Evolutionary conservation across 2,888 invertebrate species (phyloP), one percentile per base, ranked within the genome.

Genomic region (Drosophila kanekoi): DNA sequence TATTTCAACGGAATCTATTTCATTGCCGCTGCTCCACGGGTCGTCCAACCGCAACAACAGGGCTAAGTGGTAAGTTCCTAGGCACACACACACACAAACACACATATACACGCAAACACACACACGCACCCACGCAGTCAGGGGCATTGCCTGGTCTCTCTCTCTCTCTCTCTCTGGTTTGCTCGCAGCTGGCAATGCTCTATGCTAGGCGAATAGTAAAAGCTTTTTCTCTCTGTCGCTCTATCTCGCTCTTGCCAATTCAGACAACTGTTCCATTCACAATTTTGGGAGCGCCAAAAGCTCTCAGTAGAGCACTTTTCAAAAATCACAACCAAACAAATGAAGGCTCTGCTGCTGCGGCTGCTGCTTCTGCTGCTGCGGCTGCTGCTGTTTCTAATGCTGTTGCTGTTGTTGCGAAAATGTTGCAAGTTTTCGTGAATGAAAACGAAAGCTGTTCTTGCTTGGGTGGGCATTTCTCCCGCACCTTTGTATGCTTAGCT

Each of bases 21-120:
- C 59, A 66, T 67, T 78, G 65, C 47, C 62, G 67, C 62, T 37
- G 63, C 78, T 67, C 65, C 52, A 56, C 65, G 68, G 76, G 77
- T 53, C 48, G 57, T 64, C 60, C 40, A 67, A 69, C 71, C 81
- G 66, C 72, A 70, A 81, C 73, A 86, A 80, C 76, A 92, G 91
- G 91, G 91, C 91, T 74, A 92, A 92, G 74, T 92, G 92, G 93
- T 92, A 85, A 91, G 92, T 91, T 81, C 72, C 70, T 72, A 70
- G 59, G 32, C 58, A 37, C 37, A 60, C 23, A 48, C 52, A 52
- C 14, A 18, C 16, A 32, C 47, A 54, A 20, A 37, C 23, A 18
- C 41, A 14, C 45, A 38, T 16, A 18, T 2, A 18, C 18, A 18
- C n/a, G 37, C 38, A 32, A 37, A 49, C 51, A 44, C 32, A 58